Evolutionary conservation across 2,113 vertebrate species (phyloP).

Genomic region (Butorides virescens): DNA sequence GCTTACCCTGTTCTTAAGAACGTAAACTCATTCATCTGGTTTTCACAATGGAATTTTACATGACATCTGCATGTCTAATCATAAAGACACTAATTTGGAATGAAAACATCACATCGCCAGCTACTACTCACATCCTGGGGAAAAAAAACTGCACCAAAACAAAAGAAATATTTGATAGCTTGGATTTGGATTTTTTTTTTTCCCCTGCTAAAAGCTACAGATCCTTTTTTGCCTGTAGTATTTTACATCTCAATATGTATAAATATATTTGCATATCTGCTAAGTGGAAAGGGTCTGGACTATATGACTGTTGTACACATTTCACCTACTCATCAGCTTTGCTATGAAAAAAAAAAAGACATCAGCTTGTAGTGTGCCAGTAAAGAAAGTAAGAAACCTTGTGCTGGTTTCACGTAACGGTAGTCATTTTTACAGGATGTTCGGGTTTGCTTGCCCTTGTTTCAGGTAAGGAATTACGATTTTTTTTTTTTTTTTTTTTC

Average conservation of each 20-base stretch:
- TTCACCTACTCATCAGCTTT: not conserved
- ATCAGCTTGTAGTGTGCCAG: not conserved
- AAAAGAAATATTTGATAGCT: not conserved
- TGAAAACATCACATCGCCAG: not conserved
- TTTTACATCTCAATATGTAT: not conserved
- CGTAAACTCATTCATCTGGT: not conserved
- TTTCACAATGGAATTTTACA: not conserved
- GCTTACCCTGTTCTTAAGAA: not conserved
- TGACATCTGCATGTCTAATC: not conserved
- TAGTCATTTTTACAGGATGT: not conserved
- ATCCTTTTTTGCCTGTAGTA: not conserved
- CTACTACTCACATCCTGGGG: not conserved
- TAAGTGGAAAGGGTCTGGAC: not conserved
- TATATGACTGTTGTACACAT: no score
- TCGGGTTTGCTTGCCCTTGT: not conserved
- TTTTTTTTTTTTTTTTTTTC: not conserved
- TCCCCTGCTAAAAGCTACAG: not conserved
- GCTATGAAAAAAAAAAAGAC: not conserved
- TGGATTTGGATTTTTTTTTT: not conserved
- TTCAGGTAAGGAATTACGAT: not conserved
- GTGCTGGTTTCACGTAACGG: not conserved
- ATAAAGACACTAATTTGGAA: not conserved
- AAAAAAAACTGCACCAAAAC: not conserved
- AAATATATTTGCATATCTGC: not conserved
- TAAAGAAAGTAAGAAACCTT: no score